Evolutionary conservation across 2,888 invertebrate species (phyloP), one percentile per base, ranked within the genome.

Genomic region (Galerucella nymphaeae): DNA sequence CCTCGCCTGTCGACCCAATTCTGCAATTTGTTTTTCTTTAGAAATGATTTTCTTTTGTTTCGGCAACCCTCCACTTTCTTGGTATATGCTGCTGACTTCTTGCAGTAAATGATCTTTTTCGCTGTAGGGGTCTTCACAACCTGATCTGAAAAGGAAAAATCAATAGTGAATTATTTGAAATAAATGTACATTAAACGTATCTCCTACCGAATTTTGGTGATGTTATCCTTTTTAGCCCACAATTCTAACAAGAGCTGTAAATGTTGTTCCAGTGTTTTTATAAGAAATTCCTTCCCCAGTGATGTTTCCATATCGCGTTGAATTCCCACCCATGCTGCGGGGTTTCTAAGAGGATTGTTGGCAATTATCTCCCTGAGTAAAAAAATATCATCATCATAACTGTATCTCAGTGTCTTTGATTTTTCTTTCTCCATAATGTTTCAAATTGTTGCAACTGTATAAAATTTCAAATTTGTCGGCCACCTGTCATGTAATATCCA

Each of bases 61-160:
- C 16, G 55, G 18, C 41, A 66, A 53, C 16, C 42, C 16, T 38
- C 57, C 66, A 57, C 30, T 66, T 55, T 66, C 42, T 38, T 66
- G 13, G 41, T 41, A 66, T 66, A 66, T 58, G 66, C 55, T 66
- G 38, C 55, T 66, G 9, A 66, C 66, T 66, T 66, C 57, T 41
- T 58, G 66, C 20, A 66, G 58, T 66, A 66, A 66, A 42, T 66
- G 11, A 14, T 66, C 66, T 66, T 66, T 66, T 66, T 57, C 66
- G 14, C 66, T 66, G 42, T 66, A 58, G 1, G 66, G 55, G 55
- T 66, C 58, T 66, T 66, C 57, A 66, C 66, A 66, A 42, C 66
- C 57, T 16, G 66, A 66, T 38, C 66, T 66, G 18, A 53, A 66
- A 66, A 55, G 23, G 23, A 16, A 66, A 53, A 66, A 66, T 66